phyloP scores from a whole-genome alignment of 2,113 vertebrate genomes.

The Vulpes lagopus region DNA sequence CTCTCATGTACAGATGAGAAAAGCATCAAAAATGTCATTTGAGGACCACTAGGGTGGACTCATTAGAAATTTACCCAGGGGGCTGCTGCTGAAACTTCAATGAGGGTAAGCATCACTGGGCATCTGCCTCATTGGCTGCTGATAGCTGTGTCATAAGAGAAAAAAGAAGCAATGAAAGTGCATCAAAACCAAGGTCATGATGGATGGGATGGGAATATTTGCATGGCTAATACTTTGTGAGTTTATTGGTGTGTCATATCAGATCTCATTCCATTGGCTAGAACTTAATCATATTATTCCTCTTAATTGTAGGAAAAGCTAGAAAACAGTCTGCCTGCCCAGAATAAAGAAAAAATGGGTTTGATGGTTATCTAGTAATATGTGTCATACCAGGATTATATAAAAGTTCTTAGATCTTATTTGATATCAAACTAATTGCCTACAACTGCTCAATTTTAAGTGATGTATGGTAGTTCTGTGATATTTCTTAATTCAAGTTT shows the following conservation, averaged over 20 bases:
- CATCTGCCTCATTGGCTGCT: neutral
- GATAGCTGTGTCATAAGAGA: neutral
- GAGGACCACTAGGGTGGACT: neutral
- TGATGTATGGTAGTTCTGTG: neutral
- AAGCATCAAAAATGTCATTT: neutral
- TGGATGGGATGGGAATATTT: fast-evolving
- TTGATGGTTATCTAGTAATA: neutral
- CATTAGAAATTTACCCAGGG: neutral
- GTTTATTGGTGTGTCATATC: neutral
- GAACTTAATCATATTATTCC: neutral
- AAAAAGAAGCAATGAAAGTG: neutral
- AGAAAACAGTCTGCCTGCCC: neutral
- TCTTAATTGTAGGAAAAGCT: neutral
- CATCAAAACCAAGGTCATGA: neutral
- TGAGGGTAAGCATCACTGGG: neutral
- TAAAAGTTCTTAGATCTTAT: neutral
- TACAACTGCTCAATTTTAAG: neutral
- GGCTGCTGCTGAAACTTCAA: neutral
- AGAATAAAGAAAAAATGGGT: neutral
- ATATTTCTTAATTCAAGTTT: slow-evolving; percentile 15
- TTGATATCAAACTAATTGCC: neutral
- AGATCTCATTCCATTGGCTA: neutral
- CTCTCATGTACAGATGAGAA: neutral
- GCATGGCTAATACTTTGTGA: neutral
- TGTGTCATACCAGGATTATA: neutral